Evolutionary conservation across 1,140 invertebrate genomes (phyloP), one percentile per base, ranked within the genome.

Genomic region (Danaus melanippus): DNA sequence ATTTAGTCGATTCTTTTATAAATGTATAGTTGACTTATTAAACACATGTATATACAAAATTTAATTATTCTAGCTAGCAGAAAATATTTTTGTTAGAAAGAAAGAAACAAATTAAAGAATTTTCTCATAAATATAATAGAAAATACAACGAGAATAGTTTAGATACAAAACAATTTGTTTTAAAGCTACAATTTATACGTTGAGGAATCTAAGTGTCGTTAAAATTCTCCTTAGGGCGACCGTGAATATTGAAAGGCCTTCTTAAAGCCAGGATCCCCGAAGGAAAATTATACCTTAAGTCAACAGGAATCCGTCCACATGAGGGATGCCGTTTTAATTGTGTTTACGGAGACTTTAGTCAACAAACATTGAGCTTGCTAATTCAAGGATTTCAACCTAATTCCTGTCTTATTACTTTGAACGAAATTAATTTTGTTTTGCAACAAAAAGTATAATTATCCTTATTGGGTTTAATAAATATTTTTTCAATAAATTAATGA

Each of bases 281-380:
- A 46, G 61, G 68, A 68, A 77, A 76, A 77, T 73, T 77, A 73
- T 74, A 70, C 64, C 66, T 63, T 74, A 76, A 76, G 70, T 66
- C 71, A 56, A 53, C 58, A 53, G 51, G 63, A 70, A 67, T 68
- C 68, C 69, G 55, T 71, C 67, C 72, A 77, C 69, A 76, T 64
- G 66, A 73, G 69, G 68, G 67, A 78, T 71, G 66, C 66, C 69
- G 51, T 67, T 76, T 78, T 78, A 76, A 80, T 80, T 78, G 70
- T 78, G 70, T 76, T 76, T 78, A 68, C 65, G 53, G 56, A 75
- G 70, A 74, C 71, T 73, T 62, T 67, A 74, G 67, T 76, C 70
- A 63, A 60, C 64, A 70, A 76, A 73, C 67, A 74, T 56, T 64
- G 58, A 68, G 69, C 66, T 67, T 69, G 60, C 67, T 70, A 74